Evolutionary conservation across 2,888 invertebrate species (phyloP).

Genomic region (Tubulanus polymorphus): DNA sequence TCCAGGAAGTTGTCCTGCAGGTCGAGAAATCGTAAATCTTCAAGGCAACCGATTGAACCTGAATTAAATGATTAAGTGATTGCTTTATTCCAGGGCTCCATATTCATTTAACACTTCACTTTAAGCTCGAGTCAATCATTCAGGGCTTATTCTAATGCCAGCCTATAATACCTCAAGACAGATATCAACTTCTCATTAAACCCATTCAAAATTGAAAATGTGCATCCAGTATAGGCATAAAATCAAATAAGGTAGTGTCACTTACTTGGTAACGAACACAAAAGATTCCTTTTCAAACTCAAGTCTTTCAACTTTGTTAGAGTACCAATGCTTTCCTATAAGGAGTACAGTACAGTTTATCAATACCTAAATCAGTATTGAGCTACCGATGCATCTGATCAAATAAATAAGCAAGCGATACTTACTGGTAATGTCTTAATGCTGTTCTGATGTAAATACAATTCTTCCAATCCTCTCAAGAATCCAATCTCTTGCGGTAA

Average conservation of each 20-base stretch:
- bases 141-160: no score
- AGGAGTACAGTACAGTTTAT: not conserved
- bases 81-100: no score
- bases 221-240: not conserved
- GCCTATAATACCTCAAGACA: no score
- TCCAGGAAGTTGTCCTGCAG: not conserved
- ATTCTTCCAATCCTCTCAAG: constrained; percentile 26
- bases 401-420: constrained; percentile 1
- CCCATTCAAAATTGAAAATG: not conserved
- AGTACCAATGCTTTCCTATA: constrained; percentile 24
- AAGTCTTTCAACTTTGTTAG: constrained; percentile 22
- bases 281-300: constrained; percentile 22
- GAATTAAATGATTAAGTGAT: not conserved
- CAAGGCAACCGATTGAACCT: not conserved
- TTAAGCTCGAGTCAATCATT: no score
- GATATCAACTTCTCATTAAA: no score
- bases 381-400: not conserved
- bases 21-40: not conserved
- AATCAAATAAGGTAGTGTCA: not conserved
- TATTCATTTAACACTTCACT: no score
- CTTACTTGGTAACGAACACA: constrained; percentile 23
- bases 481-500: constrained; percentile 31
- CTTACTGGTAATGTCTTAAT: constrained; percentile 28
- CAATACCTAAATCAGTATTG: not conserved
- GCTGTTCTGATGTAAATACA: constrained; percentile 25